Base-by-base conservation (phyloP, 2,797 vertebrate genomes). In the Peromyscus attwateri region DNA sequence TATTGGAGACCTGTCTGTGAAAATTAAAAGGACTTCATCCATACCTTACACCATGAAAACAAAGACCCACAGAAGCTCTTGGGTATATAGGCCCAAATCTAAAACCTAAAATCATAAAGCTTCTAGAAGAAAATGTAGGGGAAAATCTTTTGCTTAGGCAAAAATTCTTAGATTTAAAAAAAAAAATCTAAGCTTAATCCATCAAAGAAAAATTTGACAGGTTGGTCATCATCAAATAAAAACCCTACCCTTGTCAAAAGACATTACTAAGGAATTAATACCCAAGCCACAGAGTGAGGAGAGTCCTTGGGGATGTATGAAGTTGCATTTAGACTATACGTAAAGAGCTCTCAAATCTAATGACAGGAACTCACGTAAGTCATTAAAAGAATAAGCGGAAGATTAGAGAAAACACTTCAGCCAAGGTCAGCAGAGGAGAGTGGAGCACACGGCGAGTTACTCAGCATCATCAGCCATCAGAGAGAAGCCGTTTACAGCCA, bases 261-360 rank as follows among this genome's bases (percentile, higher is more conserved):
- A 37, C 31, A 21, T 68, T 80, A 7, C 76, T 71, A 93, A 85
- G 43, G 46, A 90, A 64, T 66, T 66, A 85, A 95, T 85, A 52
- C 60, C 79, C 12, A 89, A 80, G 43, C n/a, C 29, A 29, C 57
- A 68, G 46, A 64, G 40, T 40, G 21, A 23, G 52, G 70, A 87
- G 82, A 43, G 49, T 77, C 83, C 79, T 89, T 25, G 77, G n/a
- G 82, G 89, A 96, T 71, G 21, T 92, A 40, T 75, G 49, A 87
- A 76, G 19, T 89, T 71, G 12, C 60, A 37, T 73, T 40, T 70
- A 81, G 25, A 80, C 64, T 90, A 60, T 52, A 73, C 75, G n/a
- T 71, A 57, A 70, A 49, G 13, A 87, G 34, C 49, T 49, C 84
- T 92, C 46, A 82, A 57, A 82, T n/a, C 37, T 31, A 91, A 1